Conservation (phyloP, 1,140 invertebrate genomes). For the Onthophagus taurus region DNA sequence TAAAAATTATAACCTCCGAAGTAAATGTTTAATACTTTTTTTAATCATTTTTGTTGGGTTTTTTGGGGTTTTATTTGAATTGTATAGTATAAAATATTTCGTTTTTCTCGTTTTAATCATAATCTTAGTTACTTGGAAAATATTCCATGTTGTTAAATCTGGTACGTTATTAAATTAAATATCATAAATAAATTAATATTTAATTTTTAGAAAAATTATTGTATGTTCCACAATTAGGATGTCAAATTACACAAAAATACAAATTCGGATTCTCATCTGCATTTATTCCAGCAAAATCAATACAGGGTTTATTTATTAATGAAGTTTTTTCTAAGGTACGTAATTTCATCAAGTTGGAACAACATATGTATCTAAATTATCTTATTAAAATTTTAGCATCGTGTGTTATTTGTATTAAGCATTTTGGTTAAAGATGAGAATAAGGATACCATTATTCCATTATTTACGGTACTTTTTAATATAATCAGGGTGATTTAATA, state of each 20-base stretch:
- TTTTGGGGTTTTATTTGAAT: conserved; percentile 1
- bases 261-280: conserved; percentile 34
- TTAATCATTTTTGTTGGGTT: conserved; percentile 10
- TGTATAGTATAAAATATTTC: conserved; percentile 9
- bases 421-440: conserved; percentile 31
- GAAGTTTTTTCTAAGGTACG: conserved; percentile 49
- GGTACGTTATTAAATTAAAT: conserved; percentile 15
- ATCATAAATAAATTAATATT: conserved; percentile 12
- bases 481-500: not conserved
- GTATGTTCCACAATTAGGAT: conserved; percentile 43
- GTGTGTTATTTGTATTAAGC: conserved; percentile 38
- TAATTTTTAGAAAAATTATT: conserved; percentile 40
- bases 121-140: conserved; percentile 14
- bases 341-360: conserved; percentile 13
- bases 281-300: conserved; percentile 42
- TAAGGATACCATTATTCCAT: conserved; percentile 25
- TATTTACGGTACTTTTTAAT: conserved; percentile 31
- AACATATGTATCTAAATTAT: not conserved
- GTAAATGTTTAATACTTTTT: not conserved
- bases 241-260: conserved; percentile 41
- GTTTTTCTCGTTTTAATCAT: conserved; percentile 2
- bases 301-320: conserved; percentile 50
- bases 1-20: not conserved
- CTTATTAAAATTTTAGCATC: conserved; percentile 28
- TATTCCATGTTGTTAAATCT: conserved; percentile 16